Percentiles rank a stretch among this genome's conserved stretches.
These are phyloP conservation scores for Achatina immaculata DNA, from an alignment of 1,140 invertebrate genomes.

Conservation along the genomic window DNA sequence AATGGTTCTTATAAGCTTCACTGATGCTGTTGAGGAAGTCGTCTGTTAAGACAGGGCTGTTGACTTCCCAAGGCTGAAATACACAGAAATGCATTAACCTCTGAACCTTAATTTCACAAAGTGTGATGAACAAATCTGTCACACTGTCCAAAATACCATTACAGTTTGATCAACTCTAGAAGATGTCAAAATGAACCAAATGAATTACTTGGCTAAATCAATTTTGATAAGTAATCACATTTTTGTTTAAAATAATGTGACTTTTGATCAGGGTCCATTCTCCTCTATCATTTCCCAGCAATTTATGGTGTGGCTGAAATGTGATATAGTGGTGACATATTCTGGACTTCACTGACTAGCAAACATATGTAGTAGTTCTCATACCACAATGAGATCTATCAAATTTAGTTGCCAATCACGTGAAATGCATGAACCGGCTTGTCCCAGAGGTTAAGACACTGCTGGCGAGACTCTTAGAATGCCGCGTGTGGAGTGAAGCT, in stretches of 20 bases:
- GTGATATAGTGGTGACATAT: no score
- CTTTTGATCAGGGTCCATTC: no score
- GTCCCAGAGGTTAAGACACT: no score
- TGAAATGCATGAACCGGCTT: no score
- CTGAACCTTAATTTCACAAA: background rate
- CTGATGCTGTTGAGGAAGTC: constrained; percentile 49
- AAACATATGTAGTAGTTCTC: no score
- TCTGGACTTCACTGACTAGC: no score
- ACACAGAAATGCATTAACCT: constrained; percentile 1
- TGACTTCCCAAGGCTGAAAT: constrained; percentile 52
- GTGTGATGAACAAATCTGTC: background rate
- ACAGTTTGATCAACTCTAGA: background rate
- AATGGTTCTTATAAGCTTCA: constrained; percentile 48
- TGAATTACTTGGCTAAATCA: background rate
- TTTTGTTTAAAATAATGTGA: background rate
- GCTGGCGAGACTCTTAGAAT: no score
- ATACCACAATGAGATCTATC: no score
- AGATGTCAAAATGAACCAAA: background rate
- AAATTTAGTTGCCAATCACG: no score
- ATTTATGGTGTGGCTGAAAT: no score
- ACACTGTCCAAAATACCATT: background rate
- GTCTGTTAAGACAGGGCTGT: constrained; percentile 51
- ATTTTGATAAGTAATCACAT: background rate
- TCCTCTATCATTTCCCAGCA: no score
- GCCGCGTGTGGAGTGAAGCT: no score